phyloP scores from a whole-genome alignment of 1,140 invertebrate genomes.

The Sesamia nonagrioides region DNA sequence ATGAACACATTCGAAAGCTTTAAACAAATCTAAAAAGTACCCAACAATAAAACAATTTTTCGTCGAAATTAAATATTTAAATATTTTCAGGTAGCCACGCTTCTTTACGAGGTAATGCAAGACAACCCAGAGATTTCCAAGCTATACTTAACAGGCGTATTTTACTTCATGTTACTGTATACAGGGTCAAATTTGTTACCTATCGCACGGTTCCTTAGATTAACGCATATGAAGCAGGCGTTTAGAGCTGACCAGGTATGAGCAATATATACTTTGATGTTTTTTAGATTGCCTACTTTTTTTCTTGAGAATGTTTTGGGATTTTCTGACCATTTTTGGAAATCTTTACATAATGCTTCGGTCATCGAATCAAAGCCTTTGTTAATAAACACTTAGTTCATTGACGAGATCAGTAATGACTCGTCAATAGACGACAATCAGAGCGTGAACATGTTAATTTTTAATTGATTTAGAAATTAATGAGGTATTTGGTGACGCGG shows the following conservation, averaged over 20 bases:
- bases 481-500: too few relatives aligned
- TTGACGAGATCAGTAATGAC: too few relatives aligned
- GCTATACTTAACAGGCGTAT: conserved; percentile 98
- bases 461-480: too few relatives aligned
- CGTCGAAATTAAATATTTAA: not conserved
- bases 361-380: too few relatives aligned
- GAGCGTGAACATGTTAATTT: too few relatives aligned
- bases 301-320: not conserved
- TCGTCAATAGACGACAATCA: too few relatives aligned
- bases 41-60: not conserved
- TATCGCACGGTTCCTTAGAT: conserved; percentile 96
- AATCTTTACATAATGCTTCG: too few relatives aligned
- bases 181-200: conserved; percentile 99
- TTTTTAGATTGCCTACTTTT: not conserved
- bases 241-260: conserved; percentile 96
- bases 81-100: conserved; percentile 91
- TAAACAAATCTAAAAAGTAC: not conserved
- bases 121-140: conserved; percentile 98
- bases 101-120: conserved; percentile 96
- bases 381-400: too few relatives aligned
- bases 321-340: too few relatives aligned
- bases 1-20: not conserved
- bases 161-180: conserved; percentile 99
- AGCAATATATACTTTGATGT: conserved; percentile 23
- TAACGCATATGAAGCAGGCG: conserved; percentile 98